Evolutionary conservation across 2,888 invertebrate genomes (phyloP), one percentile per base, ranked within the genome.

Genomic region (Furcula furcula): DNA sequence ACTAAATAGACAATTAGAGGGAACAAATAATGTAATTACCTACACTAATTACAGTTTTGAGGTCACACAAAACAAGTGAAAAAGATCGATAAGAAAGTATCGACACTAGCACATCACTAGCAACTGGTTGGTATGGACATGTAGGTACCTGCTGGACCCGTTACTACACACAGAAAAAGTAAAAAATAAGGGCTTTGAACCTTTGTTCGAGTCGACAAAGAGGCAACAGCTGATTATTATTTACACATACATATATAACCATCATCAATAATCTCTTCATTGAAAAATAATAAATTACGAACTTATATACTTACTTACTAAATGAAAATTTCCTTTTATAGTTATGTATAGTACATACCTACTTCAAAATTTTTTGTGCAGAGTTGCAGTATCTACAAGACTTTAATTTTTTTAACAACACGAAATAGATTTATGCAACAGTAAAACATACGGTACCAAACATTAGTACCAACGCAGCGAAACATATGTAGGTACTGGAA

Each of bases 401-500:
- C n/a, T n/a, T n/a, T n/a, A n/a, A n/a, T n/a, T n/a, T n/a, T n/a
- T n/a, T n/a, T n/a, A n/a, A n/a, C n/a, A n/a, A n/a, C n/a, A n/a
- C n/a, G n/a, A n/a, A n/a, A n/a, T n/a, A n/a, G n/a, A n/a, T n/a
- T n/a, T n/a, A n/a, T n/a, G n/a, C n/a, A n/a, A n/a, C n/a, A n/a
- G n/a, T n/a, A n/a, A n/a, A n/a, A n/a, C n/a, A n/a, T n/a, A n/a
- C n/a, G n/a, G n/a, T n/a, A n/a, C n/a, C n/a, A n/a, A n/a, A n/a
- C n/a, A n/a, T n/a, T n/a, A n/a, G 37, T 55, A 46, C 34, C 28
- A 40, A 52, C 27, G 65, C 67, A 70, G 49, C 63, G 48, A 64
- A 77, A 74, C 80, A 77, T 81, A 77, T 76, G 78, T 69, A 62
- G 50, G 37, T 29, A 37, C 38, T n/a, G n/a, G n/a, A n/a, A n/a